Percentiles rank a stretch among this genome's conserved stretches.
Evolutionary conservation across 2,888 invertebrate genomes (phyloP).

Genomic region (Sinotaia quadrata): DNA sequence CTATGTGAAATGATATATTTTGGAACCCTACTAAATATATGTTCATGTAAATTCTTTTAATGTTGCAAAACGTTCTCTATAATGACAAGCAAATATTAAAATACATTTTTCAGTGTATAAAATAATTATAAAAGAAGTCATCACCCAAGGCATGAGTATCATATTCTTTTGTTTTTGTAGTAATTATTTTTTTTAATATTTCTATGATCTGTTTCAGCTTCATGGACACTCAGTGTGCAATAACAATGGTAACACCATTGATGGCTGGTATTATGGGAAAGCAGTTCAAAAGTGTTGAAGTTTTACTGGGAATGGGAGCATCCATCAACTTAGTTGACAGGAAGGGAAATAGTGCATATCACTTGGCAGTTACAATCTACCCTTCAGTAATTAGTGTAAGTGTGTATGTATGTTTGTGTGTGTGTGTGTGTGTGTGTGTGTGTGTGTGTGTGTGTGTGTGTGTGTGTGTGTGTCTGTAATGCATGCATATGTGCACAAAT

Average conservation of each 20-base stretch:
- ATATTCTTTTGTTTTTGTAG: neutral
- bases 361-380: constrained; percentile 87
- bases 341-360: constrained; percentile 87
- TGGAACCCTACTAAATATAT: too few species aligned
- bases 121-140: too few species aligned
- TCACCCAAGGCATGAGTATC: too few species aligned
- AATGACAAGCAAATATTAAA: too few species aligned
- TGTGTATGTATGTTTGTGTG: neutral
- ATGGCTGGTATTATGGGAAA: constrained; percentile 87
- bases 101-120: too few species aligned
- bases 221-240: constrained; percentile 81
- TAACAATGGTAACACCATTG: constrained; percentile 85
- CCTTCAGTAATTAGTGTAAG: constrained; percentile 81
- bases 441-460: too few species aligned
- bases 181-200: neutral
- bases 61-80: too few species aligned
- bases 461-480: constrained; percentile 1
- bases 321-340: constrained; percentile 53
- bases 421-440: neutral
- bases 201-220: constrained; percentile 48
- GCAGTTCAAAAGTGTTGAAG: constrained; percentile 69
- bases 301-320: constrained; percentile 57
- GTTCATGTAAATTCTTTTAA: too few species aligned
- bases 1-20: too few species aligned
- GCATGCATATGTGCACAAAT: too few species aligned